These are phyloP conservation scores for Drosophila pullipes DNA, from an alignment of 2,888 invertebrate genomes.

Conservation along the genomic window DNA sequence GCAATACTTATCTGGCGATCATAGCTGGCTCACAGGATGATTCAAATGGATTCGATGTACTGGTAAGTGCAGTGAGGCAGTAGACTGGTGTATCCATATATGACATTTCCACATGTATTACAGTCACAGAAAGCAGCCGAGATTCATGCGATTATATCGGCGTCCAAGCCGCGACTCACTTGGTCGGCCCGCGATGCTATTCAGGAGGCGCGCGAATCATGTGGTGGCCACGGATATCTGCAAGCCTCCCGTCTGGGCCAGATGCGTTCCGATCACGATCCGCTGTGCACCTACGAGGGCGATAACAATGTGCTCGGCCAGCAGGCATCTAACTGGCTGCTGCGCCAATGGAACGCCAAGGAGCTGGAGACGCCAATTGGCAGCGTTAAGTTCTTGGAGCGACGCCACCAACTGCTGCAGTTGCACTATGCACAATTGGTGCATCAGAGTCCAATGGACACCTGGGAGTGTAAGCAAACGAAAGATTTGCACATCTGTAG, in stretches of 20 bases:
- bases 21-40: conserved; percentile 88
- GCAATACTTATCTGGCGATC: conserved; percentile 88
- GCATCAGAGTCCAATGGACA: conserved; percentile 44
- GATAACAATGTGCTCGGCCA: conserved; percentile 97
- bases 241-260: conserved; percentile 93
- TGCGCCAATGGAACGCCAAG: conserved; percentile 88
- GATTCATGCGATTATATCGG: conserved; percentile 89
- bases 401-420: conserved; percentile 86
- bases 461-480: conserved; percentile 81
- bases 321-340: conserved; percentile 95
- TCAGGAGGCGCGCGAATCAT: conserved; percentile 93
- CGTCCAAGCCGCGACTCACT: conserved; percentile 89
- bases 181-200: conserved; percentile 92
- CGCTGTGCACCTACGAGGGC: conserved; percentile 96
- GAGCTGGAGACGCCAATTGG: conserved; percentile 89
- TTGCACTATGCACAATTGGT: conserved; percentile 51
- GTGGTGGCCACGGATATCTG: conserved; percentile 94
- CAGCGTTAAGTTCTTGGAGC: conserved; percentile 89
- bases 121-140: conserved; percentile 87
- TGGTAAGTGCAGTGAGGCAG: conserved; percentile 70
- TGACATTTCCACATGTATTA: neutral
- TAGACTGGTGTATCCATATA: neutral
- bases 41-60: conserved; percentile 84
- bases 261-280: conserved; percentile 94
- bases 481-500: too few relatives aligned